These are phyloP conservation scores for Phenacoccus solenopsis DNA, from an alignment of 1,140 invertebrate species.

Conservation along the genomic window DNA sequence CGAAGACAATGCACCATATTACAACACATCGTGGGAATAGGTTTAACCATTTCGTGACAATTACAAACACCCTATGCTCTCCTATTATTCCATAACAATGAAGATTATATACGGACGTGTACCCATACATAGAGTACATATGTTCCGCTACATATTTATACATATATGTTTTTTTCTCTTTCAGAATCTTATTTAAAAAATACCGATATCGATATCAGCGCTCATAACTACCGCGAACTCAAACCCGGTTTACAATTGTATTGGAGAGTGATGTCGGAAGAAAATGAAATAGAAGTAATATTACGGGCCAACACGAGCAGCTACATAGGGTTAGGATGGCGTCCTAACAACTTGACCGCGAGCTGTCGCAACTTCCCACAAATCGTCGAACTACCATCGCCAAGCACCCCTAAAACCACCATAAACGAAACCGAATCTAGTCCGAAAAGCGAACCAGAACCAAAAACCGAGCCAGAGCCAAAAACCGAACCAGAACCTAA, in stretches of 20 bases:
- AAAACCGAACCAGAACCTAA: conserved; percentile 35
- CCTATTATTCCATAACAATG: background rate
- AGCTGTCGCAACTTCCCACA: conserved; percentile 65
- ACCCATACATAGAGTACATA: too few relatives aligned
- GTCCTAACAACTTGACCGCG: conserved; percentile 54
- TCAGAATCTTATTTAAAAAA: conserved; percentile 50
- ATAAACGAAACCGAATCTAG: conserved; percentile 34
- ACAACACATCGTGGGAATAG: background rate
- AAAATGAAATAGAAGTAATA: conserved; percentile 70
- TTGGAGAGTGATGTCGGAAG: conserved; percentile 67
- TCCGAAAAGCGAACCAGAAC: conserved; percentile 34
- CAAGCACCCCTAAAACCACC: conserved; percentile 34
- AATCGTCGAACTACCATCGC: conserved; percentile 28
- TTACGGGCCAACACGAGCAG: conserved; percentile 69
- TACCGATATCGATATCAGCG: conserved; percentile 47
- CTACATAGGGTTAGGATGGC: conserved; percentile 76
- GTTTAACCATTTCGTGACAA: background rate
- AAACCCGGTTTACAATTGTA: conserved; percentile 60
- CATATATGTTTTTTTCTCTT: conserved; percentile 27
- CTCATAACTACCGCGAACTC: conserved; percentile 55
- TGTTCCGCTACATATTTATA: too few relatives aligned
- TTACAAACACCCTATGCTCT: background rate
- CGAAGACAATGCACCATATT: background rate
- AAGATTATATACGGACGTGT: too few relatives aligned
- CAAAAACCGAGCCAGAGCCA: conserved; percentile 34